Evolutionary conservation across 2,113 vertebrate species (phyloP).

Genomic region (Donacobius atricapilla): DNA sequence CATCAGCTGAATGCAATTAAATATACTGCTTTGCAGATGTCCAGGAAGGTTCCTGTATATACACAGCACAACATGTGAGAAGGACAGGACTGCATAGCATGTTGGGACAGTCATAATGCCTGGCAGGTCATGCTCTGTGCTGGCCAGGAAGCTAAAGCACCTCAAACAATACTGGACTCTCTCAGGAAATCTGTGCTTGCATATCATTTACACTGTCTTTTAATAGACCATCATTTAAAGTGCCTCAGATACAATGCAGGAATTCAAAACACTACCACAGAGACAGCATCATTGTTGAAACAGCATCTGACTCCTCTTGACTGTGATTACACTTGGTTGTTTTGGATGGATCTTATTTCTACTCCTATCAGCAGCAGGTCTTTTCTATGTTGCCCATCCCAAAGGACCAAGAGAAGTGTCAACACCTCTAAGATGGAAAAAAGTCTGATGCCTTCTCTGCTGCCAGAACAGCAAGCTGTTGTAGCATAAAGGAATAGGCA

Average conservation of each 20-base stretch:
- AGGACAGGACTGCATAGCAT: neutral
- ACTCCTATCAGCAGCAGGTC: neutral
- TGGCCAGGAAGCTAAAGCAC: neutral
- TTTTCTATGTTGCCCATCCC: neutral
- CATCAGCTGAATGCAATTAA: neutral
- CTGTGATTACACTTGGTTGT: neutral
- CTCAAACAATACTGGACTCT: neutral
- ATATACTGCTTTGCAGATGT: neutral
- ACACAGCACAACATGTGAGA: neutral
- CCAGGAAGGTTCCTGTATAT: neutral
- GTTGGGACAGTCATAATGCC: fast-evolving
- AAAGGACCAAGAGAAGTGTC: neutral
- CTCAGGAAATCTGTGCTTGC: neutral
- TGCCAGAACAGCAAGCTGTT: neutral
- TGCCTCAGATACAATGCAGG: neutral
- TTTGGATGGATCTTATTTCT: neutral
- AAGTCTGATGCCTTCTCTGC: neutral
- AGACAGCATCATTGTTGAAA: neutral
- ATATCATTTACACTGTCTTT: neutral
- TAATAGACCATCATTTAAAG: neutral
- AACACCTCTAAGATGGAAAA: neutral
- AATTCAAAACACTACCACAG: neutral
- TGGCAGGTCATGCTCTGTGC: fast-evolving
- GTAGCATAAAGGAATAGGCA: neutral
- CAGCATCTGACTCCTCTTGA: neutral